Conservation (phyloP, 2,888 invertebrate genomes). For the Crocallis elinguaria region DNA sequence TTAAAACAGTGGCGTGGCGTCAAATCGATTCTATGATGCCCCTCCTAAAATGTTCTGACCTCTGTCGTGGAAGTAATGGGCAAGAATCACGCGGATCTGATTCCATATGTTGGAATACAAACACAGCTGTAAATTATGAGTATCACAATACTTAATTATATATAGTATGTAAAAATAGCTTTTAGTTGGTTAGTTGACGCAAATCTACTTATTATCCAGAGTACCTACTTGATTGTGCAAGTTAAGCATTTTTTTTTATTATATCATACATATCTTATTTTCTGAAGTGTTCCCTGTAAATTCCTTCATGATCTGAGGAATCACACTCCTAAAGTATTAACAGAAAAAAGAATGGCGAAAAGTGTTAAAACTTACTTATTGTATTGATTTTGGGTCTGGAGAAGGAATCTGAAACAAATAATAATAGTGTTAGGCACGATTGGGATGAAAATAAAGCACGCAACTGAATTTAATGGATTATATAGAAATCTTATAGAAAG, state of each 20-base stretch:
- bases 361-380: constrained; percentile 24
- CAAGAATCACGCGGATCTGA: constrained; percentile 30
- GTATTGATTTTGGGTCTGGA: constrained; percentile 8
- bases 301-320: too few species aligned
- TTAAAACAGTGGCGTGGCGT: constrained; percentile 14
- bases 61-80: constrained; percentile 29
- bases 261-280: too few species aligned
- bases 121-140: not conserved
- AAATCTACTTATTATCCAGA: too few species aligned
- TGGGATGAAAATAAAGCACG: not conserved
- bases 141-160: not conserved
- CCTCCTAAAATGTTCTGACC: constrained; percentile 31
- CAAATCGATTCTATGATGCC: constrained; percentile 18
- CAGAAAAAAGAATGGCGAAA: too few species aligned
- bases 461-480: not conserved
- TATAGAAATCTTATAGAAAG: not conserved
- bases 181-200: too few species aligned
- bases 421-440: not conserved
- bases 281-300: too few species aligned
- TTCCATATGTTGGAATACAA: constrained; percentile 6
- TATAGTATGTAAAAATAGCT: too few species aligned
- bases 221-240: too few species aligned
- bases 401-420: constrained; percentile 31
- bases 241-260: too few species aligned
- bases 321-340: too few species aligned